phyloP scores from a whole-genome alignment of 2,797 vertebrate species.

The Sandelia bainsii region DNA sequence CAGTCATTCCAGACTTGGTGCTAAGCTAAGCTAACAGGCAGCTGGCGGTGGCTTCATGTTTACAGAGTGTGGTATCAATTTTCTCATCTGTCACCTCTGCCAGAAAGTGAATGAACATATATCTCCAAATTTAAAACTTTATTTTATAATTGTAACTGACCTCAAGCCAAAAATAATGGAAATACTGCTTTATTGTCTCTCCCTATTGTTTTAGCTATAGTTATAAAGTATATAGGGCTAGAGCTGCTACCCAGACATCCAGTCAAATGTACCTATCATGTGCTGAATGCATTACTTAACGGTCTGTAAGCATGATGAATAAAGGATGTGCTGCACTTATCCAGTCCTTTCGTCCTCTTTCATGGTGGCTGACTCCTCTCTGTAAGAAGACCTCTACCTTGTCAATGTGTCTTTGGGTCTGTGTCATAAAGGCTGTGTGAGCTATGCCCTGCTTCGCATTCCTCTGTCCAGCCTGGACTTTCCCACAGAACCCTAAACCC shows the following conservation, averaged over 20 bases:
- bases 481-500: constrained; percentile 85
- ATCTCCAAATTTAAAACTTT: not conserved
- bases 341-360: constrained; percentile 56
- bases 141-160: not conserved
- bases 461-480: constrained; percentile 82
- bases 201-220: too few species aligned
- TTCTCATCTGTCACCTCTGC: not conserved
- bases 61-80: not conserved
- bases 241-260: constrained; percentile 19
- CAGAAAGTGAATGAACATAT: not conserved
- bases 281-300: constrained; percentile 16
- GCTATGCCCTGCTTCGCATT: constrained; percentile 79
- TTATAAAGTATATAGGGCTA: too few species aligned
- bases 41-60: not conserved
- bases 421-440: constrained; percentile 77
- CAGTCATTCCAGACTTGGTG: not conserved
- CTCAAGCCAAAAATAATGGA: not conserved
- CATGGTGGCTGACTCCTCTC: constrained; percentile 52
- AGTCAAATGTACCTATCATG: constrained; percentile 12
- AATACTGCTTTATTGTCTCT: constrained; percentile 2
- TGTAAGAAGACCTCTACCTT: constrained; percentile 76
- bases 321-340: constrained; percentile 34
- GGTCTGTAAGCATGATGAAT: constrained; percentile 43
- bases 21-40: not conserved
- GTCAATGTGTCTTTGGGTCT: constrained; percentile 72